A percentile compares a stretch with the other conserved stretches of the same genome.
These are phyloP conservation scores for Galerucella nymphaeae DNA, from an alignment of 2,888 invertebrate species.

Conservation along the genomic window DNA sequence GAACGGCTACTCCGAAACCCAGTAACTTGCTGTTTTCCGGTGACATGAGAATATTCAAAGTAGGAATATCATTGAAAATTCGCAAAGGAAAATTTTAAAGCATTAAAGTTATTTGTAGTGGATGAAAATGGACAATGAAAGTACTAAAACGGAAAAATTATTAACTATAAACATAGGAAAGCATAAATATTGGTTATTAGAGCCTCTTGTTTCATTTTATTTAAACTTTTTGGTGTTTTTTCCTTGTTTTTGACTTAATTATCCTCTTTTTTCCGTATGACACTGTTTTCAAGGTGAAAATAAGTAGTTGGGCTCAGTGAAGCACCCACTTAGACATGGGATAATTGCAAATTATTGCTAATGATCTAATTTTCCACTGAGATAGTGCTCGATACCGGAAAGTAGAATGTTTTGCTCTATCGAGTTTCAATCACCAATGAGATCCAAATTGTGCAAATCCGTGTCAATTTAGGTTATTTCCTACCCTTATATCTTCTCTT, in stretches of 20 bases:
- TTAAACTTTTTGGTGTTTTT: too few species aligned
- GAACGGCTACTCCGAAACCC: not conserved
- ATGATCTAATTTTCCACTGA: constrained; percentile 29
- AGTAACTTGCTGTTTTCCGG: not conserved
- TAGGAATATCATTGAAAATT: not conserved
- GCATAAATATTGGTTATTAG: too few species aligned
- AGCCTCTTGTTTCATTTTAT: too few species aligned
- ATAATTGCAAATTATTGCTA: constrained; percentile 29
- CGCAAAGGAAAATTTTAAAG: not conserved
- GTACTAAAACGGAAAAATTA: too few species aligned
- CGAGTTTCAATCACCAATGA: constrained; percentile 21
- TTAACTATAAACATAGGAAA: too few species aligned
- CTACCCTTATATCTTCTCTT: constrained; percentile 16
- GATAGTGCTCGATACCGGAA: constrained; percentile 19
- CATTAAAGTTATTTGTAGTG: too few species aligned
- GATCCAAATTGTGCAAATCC: constrained; percentile 4
- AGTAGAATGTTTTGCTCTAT: constrained; percentile 9
- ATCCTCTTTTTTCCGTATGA: not conserved
- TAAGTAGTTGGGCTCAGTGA: not conserved
- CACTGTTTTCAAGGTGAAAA: not conserved
- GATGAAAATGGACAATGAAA: too few species aligned
- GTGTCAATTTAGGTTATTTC: constrained; percentile 19
- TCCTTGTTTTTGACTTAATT: too few species aligned
- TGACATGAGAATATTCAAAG: not conserved
- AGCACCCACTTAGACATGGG: constrained; percentile 17